Evolutionary conservation across 2,888 invertebrate species (phyloP).

Genomic region (Chymomyza amoena): DNA sequence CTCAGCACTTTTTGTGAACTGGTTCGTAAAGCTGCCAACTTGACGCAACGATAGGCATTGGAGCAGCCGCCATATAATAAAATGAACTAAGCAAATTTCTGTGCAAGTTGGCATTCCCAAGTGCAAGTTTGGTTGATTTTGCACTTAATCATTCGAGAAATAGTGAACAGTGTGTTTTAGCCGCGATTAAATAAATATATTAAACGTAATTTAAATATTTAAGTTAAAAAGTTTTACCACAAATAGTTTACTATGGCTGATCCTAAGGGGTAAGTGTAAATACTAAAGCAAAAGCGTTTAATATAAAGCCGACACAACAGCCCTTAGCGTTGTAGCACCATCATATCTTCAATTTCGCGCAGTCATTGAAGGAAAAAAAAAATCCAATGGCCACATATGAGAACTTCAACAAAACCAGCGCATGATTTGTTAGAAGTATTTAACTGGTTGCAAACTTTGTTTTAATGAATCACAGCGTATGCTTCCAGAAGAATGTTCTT

Average conservation of each 20-base stretch:
- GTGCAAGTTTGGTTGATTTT: conserved; percentile 31
- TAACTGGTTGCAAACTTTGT: neutral
- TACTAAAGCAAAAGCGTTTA: conserved; percentile 9
- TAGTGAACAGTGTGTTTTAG: neutral
- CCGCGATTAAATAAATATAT: conserved; percentile 29
- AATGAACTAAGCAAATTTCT: conserved; percentile 33
- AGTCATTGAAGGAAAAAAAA: conserved; percentile 61
- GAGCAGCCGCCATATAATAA: neutral
- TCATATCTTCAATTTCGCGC: conserved; percentile 70
- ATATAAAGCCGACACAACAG: conserved; percentile 61
- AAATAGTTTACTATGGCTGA: conserved; percentile 73
- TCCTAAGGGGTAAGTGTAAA: conserved; percentile 77
- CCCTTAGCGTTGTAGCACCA: conserved; percentile 39
- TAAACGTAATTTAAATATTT: conserved; percentile 46
- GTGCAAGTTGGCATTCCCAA: conserved; percentile 40
- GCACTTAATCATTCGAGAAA: conserved; percentile 48
- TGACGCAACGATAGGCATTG: neutral
- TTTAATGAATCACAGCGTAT: neutral
- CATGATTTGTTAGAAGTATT: neutral
- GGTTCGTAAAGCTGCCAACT: neutral
- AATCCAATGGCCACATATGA: conserved; percentile 59
- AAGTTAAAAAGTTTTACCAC: conserved; percentile 57
- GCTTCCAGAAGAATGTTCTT: neutral
- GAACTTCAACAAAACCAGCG: conserved; percentile 24
- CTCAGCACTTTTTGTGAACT: conserved; percentile 50